Evolutionary conservation across 2,113 vertebrate genomes (phyloP).

Genomic region (Oreotrochilus melanogaster): DNA sequence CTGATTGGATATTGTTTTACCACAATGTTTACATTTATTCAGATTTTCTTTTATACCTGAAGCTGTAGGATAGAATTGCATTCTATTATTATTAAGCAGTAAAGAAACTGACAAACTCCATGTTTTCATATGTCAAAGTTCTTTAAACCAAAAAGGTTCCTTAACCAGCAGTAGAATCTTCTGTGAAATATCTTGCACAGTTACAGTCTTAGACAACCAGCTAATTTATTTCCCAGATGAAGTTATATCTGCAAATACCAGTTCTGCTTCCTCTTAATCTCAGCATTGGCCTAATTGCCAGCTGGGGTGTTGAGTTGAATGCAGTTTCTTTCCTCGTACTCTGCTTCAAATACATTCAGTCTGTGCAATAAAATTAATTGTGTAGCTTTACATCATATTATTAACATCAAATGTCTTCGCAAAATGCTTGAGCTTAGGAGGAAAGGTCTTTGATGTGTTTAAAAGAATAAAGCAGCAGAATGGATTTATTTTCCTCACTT

Average conservation of each 20-base stretch:
- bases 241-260: neutral
- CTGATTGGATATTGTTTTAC: neutral
- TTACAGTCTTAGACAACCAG: neutral
- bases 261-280: neutral
- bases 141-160: neutral
- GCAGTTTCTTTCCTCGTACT: neutral
- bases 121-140: neutral
- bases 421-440: neutral
- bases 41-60: neutral
- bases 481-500: accelerated
- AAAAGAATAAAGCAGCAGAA: neutral
- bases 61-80: neutral
- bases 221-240: neutral
- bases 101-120: neutral
- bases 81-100: neutral
- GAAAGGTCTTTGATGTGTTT: neutral
- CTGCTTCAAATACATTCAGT: neutral
- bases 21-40: neutral
- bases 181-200: neutral
- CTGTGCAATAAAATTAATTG: neutral
- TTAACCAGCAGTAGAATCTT: neutral
- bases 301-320: neutral
- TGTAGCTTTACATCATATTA: neutral
- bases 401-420: neutral
- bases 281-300: neutral